These are phyloP conservation scores for Chamaea fasciata DNA, from an alignment of 2,113 vertebrate genomes.

Conservation along the genomic window DNA sequence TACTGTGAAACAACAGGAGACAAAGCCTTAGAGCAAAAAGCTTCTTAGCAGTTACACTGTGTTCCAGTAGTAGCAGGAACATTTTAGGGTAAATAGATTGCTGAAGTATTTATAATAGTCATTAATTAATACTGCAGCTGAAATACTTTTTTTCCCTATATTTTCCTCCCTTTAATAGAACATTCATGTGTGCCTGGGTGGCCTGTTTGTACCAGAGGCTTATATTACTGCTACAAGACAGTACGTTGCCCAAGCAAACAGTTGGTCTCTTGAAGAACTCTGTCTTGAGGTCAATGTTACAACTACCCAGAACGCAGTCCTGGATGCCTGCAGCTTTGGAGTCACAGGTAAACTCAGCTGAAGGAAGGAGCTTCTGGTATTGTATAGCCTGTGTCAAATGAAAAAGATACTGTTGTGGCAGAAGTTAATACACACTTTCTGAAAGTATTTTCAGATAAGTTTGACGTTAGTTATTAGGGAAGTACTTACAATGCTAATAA, in stretches of 20 bases:
- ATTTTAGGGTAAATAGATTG: neutral
- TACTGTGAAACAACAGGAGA: neutral
- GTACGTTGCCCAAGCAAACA: conserved; percentile 96
- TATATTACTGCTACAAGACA: conserved; percentile 97
- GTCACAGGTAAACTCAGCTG: conserved; percentile 81
- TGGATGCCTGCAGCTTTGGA: conserved; percentile 97
- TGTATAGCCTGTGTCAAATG: neutral
- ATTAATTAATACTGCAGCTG: neutral
- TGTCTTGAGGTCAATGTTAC: conserved; percentile 94
- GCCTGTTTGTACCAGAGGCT: conserved; percentile 94
- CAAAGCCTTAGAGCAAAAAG: neutral
- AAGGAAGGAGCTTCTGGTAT: neutral
- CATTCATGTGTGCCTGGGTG: conserved; percentile 92
- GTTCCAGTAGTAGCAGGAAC: neutral
- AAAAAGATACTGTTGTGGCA: neutral
- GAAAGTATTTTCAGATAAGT: neutral
- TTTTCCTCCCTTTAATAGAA: conserved; percentile 69
- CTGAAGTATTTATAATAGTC: neutral
- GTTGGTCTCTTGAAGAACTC: conserved; percentile 98
- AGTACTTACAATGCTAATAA: neutral
- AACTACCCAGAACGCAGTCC: conserved; percentile 77
- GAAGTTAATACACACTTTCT: neutral
- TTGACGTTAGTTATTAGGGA: neutral
- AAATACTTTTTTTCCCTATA: fast-evolving
- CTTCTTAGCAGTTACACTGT: neutral